Evolutionary conservation across 2,888 invertebrate genomes (phyloP), one percentile per base, ranked within the genome.

Genomic region (Muschampia plurimacula): DNA sequence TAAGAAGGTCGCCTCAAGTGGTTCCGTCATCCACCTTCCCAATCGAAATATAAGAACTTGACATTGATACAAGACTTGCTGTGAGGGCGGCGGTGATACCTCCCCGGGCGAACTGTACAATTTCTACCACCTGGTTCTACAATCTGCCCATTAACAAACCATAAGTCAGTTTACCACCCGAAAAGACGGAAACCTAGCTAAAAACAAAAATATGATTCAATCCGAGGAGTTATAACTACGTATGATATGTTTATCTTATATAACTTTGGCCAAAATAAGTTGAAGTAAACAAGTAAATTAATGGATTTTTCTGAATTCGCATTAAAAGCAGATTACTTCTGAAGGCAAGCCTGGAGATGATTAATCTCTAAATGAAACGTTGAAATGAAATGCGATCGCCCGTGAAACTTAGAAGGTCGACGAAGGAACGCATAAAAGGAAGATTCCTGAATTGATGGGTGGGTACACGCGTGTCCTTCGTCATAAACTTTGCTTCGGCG

Each of bases 381-480:
- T 69, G 52, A 63, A 69, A 69, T 69, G 69, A 69, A 69, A 69
- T 69, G 62, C 60, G 68, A 68, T 60, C 68, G 46, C n/a, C 62
- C 68, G 46, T 12, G 62, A 69, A 69, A 69, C 52, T 69, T 69
- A 10, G 62, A 69, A 69, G 62, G 69, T 62, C 52, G 15, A 12
- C 57, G 32, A 49, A 60, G 68, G 60, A 60, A 32, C 49, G 49
- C 7, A 46, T 46, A 13, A 62, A 62, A 67, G 68, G 68, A 32
- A 62, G 44, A 68, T 60, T 68, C 60, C 49, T 60, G 57, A 62
- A 62, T 67, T 44, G 22, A 55, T 55, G 44, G 44, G 52, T 15
- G 55, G 7, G 22, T 22, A 22, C 9, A 32, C 32, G 32, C 22
- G 22, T 32, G 59, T 59, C 59, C 28, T 59, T 59, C 28, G 49